Evolutionary conservation across 1,140 invertebrate species (phyloP).

Genomic region (Tetragnatha versicolor): DNA sequence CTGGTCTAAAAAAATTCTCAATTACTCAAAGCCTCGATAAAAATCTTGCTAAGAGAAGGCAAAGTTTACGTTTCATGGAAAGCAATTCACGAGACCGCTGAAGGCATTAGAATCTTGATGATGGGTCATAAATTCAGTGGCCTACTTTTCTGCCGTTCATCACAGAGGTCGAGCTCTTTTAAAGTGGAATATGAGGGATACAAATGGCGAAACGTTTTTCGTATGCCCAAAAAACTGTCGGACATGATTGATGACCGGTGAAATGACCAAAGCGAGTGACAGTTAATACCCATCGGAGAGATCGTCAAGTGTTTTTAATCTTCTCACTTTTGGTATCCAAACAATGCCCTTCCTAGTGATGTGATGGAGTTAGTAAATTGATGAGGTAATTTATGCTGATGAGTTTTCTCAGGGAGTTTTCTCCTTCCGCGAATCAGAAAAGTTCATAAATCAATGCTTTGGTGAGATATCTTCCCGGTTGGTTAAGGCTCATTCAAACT

Average conservation of each 20-base stretch:
- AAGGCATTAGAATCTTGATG: slow-evolving; percentile 37
- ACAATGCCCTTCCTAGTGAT: too few relatives aligned
- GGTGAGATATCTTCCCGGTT: too few relatives aligned
- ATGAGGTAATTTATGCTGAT: too few relatives aligned
- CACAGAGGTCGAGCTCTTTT: background rate
- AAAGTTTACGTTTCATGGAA: background rate
- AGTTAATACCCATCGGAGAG: too few relatives aligned
- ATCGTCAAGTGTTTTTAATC: too few relatives aligned
- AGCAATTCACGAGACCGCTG: background rate
- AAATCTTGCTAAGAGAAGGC: background rate
- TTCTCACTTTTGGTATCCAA: too few relatives aligned
- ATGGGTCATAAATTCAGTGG: slow-evolving; percentile 42
- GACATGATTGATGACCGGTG: slow-evolving; percentile 34
- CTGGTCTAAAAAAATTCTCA: background rate
- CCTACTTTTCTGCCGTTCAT: slow-evolving; percentile 2
- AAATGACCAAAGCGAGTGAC: slow-evolving; percentile 28
- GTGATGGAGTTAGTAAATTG: too few relatives aligned
- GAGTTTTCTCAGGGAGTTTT: too few relatives aligned
- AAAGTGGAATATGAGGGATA: slow-evolving; percentile 4
- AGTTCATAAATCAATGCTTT: too few relatives aligned
- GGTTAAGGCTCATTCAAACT: too few relatives aligned
- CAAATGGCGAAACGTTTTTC: slow-evolving; percentile 23
- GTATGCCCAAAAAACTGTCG: slow-evolving; percentile 36
- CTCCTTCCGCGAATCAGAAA: too few relatives aligned
- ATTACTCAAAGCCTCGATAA: background rate